Evolutionary conservation across 2,888 invertebrate species (phyloP), one percentile per base, ranked within the genome.

Genomic region (Physocephala rufipes): DNA sequence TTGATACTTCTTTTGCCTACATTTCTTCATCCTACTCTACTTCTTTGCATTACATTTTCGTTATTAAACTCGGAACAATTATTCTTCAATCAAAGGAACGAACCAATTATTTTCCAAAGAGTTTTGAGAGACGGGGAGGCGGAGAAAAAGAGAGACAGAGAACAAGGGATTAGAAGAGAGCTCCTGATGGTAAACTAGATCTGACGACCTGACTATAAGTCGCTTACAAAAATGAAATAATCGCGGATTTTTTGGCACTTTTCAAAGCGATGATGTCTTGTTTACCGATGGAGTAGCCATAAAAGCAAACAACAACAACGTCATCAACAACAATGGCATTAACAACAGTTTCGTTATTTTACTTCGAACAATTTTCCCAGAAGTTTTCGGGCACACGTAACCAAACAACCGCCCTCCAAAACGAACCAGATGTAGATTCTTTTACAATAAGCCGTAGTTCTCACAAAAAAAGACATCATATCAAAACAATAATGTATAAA

Each of bases 221-320:
- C 26, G 49, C 15, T 16, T 64, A 65, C 51, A 49, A 30, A 51
- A 63, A 63, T 13, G 51, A 30, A 65, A 51, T 65, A 65, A 12
- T 65, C n/a, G 51, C 30, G 51, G 65, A 51, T 65, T 24, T 47
- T 47, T 13, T 51, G 24, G 28, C 51, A 19, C 49, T 62, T 21
- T n/a, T 24, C 12, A 62, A 24, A 45, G 62, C 62, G 21, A 21
- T 43, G 62, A 62, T 47, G 47, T 47, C 45, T 45, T 3, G 47
- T 63, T 58, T 63, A n/a, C n/a, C n/a, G 26, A 45, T 47, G 47
- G 2, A 58, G 58, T 58, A 63, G 26, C 63, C 45, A 63, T 63
- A 45, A 45, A 63, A 28, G 15, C 26, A 13, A 63, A 47, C 63
- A 36, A 36, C 36, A 36, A 36, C 36, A 36, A 36, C 36, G 9